Evolutionary conservation across 1,140 invertebrate species (phyloP).

Genomic region (Drosophila bifasciata): DNA sequence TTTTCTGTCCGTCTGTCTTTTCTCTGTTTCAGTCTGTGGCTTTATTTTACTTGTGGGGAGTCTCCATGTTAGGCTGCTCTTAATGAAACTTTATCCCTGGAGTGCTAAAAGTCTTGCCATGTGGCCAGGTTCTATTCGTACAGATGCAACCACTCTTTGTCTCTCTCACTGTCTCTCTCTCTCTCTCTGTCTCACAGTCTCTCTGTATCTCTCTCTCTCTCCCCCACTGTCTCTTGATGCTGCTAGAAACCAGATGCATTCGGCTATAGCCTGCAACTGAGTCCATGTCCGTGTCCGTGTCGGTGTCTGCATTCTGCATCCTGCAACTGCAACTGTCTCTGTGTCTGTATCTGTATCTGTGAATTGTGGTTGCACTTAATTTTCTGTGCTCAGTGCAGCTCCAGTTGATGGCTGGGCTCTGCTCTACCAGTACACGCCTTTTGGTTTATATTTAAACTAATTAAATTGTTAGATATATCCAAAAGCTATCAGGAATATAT

Average conservation of each 20-base stretch:
- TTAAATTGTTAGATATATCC: too few species aligned
- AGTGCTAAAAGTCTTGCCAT: slow-evolving; percentile 78
- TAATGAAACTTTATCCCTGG: slow-evolving; percentile 82
- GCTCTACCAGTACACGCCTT: not conserved
- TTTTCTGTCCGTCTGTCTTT: not conserved
- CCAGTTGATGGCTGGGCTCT: not conserved
- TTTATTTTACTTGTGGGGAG: slow-evolving; percentile 56
- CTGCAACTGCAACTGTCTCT: not conserved
- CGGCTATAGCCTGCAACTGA: slow-evolving; percentile 15
- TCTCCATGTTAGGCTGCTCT: slow-evolving; percentile 59
- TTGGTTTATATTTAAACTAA: slow-evolving; percentile 1
- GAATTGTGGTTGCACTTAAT: slow-evolving; percentile 50
- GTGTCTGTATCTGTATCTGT: slow-evolving; percentile 17
- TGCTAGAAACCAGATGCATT: slow-evolving; percentile 2
- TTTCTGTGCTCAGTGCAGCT: slow-evolving; percentile 40
- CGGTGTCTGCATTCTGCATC: not conserved
- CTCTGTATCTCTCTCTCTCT: slow-evolving; percentile 6
- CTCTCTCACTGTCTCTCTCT: slow-evolving; percentile 4
- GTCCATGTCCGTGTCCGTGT: slow-evolving; percentile 13
- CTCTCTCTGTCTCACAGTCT: slow-evolving; percentile 18
- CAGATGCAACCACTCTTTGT: slow-evolving; percentile 30
- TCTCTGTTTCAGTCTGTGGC: slow-evolving; percentile 32
- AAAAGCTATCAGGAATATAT: too few species aligned
- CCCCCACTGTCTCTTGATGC: too few species aligned
- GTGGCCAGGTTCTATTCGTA: slow-evolving; percentile 40